These are phyloP conservation scores for Drosophila multiciliata DNA, from an alignment of 2,888 invertebrate species.

Conservation along the genomic window DNA sequence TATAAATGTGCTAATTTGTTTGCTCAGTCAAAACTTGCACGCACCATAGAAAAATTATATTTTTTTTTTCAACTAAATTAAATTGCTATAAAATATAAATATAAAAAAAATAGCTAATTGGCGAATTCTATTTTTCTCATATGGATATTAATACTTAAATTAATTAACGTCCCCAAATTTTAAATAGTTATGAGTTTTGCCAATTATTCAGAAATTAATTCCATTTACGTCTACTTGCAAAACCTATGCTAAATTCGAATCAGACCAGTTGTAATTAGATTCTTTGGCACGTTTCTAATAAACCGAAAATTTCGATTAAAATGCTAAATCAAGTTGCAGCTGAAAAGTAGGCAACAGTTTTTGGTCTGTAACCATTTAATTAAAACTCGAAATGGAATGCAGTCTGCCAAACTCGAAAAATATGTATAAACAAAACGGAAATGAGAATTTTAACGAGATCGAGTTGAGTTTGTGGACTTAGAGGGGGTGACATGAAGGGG, in stretches of 20 bases:
- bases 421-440: slow-evolving; percentile 49
- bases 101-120: accelerated
- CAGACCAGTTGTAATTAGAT: slow-evolving; percentile 2
- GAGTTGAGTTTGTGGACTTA: background rate
- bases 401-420: slow-evolving; percentile 17
- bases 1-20: background rate
- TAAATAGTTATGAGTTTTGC: background rate
- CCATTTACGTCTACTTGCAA: background rate
- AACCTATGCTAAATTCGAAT: no score
- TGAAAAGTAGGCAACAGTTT: slow-evolving; percentile 33
- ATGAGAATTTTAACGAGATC: slow-evolving; percentile 68
- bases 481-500: background rate
- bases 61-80: background rate
- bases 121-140: background rate
- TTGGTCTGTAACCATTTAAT: slow-evolving; percentile 29
- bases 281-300: background rate
- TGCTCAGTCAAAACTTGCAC: background rate
- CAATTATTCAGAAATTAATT: background rate
- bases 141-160: background rate
- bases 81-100: background rate
- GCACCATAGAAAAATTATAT: no score
- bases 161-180: background rate
- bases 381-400: slow-evolving; percentile 36
- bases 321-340: slow-evolving; percentile 15
- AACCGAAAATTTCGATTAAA: slow-evolving; percentile 2